Evolutionary conservation across 2,797 vertebrate species (phyloP), one percentile per base, ranked within the genome.

Genomic region (Protosalanx chinensis): DNA sequence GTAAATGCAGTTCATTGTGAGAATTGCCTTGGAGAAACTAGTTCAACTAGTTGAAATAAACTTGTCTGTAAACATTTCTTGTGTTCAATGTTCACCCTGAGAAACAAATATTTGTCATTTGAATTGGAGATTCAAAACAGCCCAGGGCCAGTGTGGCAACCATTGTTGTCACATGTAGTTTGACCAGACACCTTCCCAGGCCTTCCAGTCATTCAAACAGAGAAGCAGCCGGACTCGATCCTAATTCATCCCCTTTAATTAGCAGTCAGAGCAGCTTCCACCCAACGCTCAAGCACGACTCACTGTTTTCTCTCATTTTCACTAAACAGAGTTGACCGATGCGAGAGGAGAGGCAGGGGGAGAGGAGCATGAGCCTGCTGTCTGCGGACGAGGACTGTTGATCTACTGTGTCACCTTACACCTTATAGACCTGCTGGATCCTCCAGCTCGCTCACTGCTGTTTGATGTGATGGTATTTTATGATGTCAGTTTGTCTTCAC

Each of bases 281-380:
- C 57, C 79, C 81, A 71, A 76, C 89, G 90, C 89, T 92, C 85
- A 85, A 82, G 84, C 83, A 85, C 89, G 87, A 91, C 84, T 92
- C 91, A 90, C 89, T 91, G 88, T 92, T 92, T 92, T 90, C 91
- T 88, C 87, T 87, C 90, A 90, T 88, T 90, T 92, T 88, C 79
- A 87, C 84, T 79, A 82, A 88, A 86, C 75, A 80, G 81, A 88
- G 84, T 90, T 90, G 88, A 89, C 81, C 86, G 1, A 90, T 92
- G 78, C 87, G 88, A 92, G 91, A 90, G 67, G 81, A 82, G 80
- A 81, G 72, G 81, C 82, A 81, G 82, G 86, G 80, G 81, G 84
- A 84, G 84, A 88, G 87, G 76, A 83, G 82, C 88, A 86, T 89
- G 77, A 86, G 80, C 76, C 82, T 83, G 84, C 59, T 61, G 23